A percentile compares a stretch with the other conserved stretches of the same genome.
phyloP scores from a whole-genome alignment of 2,888 invertebrate species.

The Isotomurus palustris region DNA sequence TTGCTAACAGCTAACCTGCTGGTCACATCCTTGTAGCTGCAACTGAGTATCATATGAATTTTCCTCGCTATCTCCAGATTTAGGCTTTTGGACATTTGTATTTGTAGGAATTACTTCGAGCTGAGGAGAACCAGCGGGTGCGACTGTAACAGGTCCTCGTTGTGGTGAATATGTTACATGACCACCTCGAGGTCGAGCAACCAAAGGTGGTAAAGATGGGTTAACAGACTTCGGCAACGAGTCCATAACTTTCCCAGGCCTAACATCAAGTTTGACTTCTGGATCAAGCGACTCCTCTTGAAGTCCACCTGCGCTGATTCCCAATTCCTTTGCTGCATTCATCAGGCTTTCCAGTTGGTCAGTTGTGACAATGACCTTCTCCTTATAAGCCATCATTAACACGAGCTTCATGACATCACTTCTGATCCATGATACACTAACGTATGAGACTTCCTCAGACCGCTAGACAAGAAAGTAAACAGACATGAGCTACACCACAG shows the following conservation, averaged over 20 bases:
- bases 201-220: neutral
- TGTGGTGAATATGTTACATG: neutral
- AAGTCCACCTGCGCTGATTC: conserved; percentile 34
- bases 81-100: neutral
- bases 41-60: conserved; percentile 1
- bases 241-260: conserved; percentile 4
- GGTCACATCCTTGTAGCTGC: conserved; percentile 9
- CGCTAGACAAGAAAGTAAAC: conserved; percentile 20
- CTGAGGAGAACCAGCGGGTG: too few relatives aligned
- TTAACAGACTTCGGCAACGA: neutral
- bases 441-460: conserved; percentile 25
- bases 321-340: conserved; percentile 33
- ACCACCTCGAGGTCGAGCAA: neutral
- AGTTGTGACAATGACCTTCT: conserved; percentile 29
- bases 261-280: conserved; percentile 1
- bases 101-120: too few relatives aligned
- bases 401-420: conserved; percentile 35
- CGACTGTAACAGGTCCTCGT: neutral
- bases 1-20: too few relatives aligned
- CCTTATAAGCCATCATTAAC: conserved; percentile 37
- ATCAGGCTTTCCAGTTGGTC: conserved; percentile 35
- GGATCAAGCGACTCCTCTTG: conserved; percentile 20
- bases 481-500: too few relatives aligned
- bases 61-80: neutral
- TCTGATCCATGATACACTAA: conserved; percentile 37